Conservation (phyloP, 37 sponge, comb jelly and placozoan genomes). For the Axinella damicornis region DNA sequence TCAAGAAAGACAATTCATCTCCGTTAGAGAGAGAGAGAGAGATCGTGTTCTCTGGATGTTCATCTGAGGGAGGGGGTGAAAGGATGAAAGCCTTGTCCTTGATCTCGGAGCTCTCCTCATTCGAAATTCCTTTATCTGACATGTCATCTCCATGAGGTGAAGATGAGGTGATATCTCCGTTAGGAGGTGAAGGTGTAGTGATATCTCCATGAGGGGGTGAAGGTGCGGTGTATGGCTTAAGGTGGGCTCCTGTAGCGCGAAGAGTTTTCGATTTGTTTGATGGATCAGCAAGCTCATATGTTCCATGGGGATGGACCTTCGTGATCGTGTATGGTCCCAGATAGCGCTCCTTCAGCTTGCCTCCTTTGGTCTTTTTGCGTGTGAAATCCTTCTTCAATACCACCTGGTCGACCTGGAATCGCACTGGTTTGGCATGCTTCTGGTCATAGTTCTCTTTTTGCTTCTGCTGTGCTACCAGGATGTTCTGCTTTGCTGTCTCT, state of each 20-base stretch:
- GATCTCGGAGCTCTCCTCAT: too few species aligned
- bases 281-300: background rate
- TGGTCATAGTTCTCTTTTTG: conserved; percentile 76
- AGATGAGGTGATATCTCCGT: too few species aligned
- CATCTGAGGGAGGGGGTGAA: too few species aligned
- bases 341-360: conserved; percentile 56
- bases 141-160: too few species aligned
- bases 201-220: too few species aligned
- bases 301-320: background rate
- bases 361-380: conserved; percentile 74
- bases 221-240: background rate
- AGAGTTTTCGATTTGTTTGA: background rate
- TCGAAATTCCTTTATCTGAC: too few species aligned
- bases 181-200: too few species aligned
- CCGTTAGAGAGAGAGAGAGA: too few species aligned
- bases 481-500: conserved; percentile 71
- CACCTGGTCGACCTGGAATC: conserved; percentile 25
- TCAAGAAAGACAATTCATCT: too few species aligned
- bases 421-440: conserved; percentile 62
- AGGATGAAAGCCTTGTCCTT: too few species aligned
- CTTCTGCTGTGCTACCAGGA: conserved; percentile 66
- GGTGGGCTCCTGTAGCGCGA: conserved; percentile 1
- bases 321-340: conserved; percentile 53
- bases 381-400: conserved; percentile 74
- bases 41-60: too few species aligned